phyloP scores from a whole-genome alignment of 2,888 invertebrate genomes.

The Trichogramma dendrolimi region DNA sequence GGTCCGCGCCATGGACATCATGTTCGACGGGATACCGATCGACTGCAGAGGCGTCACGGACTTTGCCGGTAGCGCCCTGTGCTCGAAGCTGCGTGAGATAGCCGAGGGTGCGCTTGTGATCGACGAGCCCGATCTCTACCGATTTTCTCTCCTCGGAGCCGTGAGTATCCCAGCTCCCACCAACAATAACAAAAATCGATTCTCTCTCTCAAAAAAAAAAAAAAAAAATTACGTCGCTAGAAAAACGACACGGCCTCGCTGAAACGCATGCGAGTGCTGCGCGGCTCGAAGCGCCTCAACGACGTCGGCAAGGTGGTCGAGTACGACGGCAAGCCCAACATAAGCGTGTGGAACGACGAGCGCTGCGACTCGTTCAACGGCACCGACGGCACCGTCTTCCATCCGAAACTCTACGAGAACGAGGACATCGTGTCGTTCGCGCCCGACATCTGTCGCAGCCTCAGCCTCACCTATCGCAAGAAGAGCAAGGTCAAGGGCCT shows the following conservation, averaged over 20 bases:
- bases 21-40: conserved; percentile 70
- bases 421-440: conserved; percentile 69
- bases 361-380: conserved; percentile 72
- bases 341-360: conserved; percentile 64
- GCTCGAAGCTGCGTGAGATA: conserved; percentile 65
- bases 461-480: conserved; percentile 33
- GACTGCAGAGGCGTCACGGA: conserved; percentile 71
- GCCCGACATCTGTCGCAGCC: conserved; percentile 69
- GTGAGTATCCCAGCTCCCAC: conserved; percentile 50
- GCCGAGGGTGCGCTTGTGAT: conserved; percentile 44
- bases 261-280: conserved; percentile 65
- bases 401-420: conserved; percentile 66
- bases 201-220: no score
- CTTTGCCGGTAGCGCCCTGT: conserved; percentile 73
- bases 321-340: conserved; percentile 62
- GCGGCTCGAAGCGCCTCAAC: conserved; percentile 69
- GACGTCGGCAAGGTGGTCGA: conserved; percentile 72
- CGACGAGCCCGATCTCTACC: conserved; percentile 63
- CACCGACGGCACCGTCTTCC: conserved; percentile 84
- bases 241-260: conserved; percentile 69
- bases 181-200: background rate
- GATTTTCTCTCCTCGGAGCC: conserved; percentile 69
- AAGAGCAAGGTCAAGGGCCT: conserved; percentile 32
- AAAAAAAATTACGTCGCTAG: conserved; percentile 51
- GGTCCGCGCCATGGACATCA: conserved; percentile 65